Evolutionary conservation across 2,113 vertebrate genomes (phyloP).

Genomic region (Tyrannus savana): DNA sequence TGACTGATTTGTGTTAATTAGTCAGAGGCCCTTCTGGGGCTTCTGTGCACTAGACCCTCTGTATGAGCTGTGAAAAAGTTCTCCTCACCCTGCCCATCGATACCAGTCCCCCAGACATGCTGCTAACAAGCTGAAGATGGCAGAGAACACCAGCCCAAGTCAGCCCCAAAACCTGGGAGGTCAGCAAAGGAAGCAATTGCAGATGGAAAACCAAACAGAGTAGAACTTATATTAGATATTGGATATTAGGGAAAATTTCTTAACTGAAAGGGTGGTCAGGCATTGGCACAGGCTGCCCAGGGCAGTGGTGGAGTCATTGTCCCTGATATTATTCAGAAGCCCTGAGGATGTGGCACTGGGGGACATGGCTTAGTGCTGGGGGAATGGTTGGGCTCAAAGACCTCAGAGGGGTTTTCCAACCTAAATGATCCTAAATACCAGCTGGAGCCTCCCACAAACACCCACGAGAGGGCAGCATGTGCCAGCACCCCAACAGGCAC

Average conservation of each 20-base stretch:
- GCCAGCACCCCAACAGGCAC: fast-evolving
- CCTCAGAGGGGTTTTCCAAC: not conserved
- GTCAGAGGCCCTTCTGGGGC: not conserved
- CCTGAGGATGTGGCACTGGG: fast-evolving
- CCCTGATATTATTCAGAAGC: not conserved
- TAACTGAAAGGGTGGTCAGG: not conserved
- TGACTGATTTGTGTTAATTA: not conserved
- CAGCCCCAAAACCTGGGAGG: not conserved
- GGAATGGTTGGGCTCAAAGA: fast-evolving
- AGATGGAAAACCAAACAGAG: not conserved
- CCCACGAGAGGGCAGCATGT: not conserved
- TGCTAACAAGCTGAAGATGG: not conserved
- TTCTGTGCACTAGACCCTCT: not conserved
- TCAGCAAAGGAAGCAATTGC: fast-evolving
- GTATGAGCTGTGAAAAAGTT: fast-evolving
- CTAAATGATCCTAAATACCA: fast-evolving
- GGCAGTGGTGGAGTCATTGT: fast-evolving
- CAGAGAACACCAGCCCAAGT: not conserved
- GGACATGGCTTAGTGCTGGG: not conserved
- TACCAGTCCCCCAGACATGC: fast-evolving
- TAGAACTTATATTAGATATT: not conserved
- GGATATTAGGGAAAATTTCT: not conserved
- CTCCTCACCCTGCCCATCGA: not conserved
- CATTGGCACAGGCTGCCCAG: not conserved
- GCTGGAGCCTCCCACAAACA: not conserved